These are phyloP conservation scores for Cacatua alba DNA, from an alignment of 2,113 vertebrate genomes.

Conservation along the genomic window DNA sequence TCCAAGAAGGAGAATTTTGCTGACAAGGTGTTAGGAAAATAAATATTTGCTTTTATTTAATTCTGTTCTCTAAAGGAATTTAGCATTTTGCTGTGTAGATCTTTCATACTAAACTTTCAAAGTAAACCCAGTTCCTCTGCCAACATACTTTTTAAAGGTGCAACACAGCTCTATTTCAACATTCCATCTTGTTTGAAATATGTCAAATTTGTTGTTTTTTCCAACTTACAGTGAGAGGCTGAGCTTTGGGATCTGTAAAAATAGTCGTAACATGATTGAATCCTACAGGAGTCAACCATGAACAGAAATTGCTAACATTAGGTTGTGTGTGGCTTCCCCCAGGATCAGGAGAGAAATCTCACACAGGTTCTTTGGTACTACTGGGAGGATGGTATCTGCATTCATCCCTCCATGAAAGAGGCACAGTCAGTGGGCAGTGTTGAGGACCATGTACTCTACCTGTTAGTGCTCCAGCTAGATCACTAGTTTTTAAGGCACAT, in stretches of 20 bases:
- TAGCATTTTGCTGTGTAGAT: slow-evolving; percentile 54
- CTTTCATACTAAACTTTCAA: slow-evolving; percentile 39
- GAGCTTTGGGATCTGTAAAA: not conserved
- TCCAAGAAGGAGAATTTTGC: slow-evolving; percentile 62
- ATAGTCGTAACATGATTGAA: not conserved
- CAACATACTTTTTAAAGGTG: slow-evolving; percentile 34
- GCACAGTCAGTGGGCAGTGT: not conserved
- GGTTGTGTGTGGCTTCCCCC: not conserved
- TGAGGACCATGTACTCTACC: not conserved
- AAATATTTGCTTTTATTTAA: slow-evolving; percentile 57
- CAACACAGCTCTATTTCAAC: not conserved
- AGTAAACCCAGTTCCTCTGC: not conserved
- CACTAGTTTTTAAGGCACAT: not conserved
- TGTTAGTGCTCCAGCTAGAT: not conserved
- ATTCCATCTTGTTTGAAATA: not conserved
- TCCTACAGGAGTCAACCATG: not conserved
- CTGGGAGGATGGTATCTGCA: not conserved
- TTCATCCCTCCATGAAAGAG: not conserved
- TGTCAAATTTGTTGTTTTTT: not conserved
- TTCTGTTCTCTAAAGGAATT: slow-evolving; percentile 63
- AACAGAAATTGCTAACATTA: not conserved
- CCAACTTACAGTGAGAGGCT: not conserved
- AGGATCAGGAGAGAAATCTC: not conserved
- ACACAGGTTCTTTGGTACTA: not conserved
- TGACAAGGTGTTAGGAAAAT: slow-evolving; percentile 62